A percentile compares a stretch with the other conserved stretches of the same genome.
phyloP scores from a whole-genome alignment of 1,140 invertebrate genomes.

The Carcinoscorpius rotundicauda region DNA sequence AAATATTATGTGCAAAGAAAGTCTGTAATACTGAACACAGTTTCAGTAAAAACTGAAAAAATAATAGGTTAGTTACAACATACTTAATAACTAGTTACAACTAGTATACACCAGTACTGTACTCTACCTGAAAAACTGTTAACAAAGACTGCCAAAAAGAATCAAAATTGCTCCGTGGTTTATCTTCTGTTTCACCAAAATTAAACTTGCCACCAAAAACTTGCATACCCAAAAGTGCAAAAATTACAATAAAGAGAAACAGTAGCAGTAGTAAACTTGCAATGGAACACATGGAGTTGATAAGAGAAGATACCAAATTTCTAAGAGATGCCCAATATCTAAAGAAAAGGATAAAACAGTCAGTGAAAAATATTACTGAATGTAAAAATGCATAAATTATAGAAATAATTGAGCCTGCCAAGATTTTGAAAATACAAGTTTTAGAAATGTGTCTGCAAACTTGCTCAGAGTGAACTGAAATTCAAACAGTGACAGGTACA shows the following conservation, averaged over 20 bases:
- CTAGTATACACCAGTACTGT: background rate
- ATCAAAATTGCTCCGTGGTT: conserved; percentile 48
- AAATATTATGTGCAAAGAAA: no score
- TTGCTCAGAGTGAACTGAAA: no score
- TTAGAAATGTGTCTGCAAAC: no score
- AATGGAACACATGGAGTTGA: conserved; percentile 98
- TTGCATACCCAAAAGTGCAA: conserved; percentile 85
- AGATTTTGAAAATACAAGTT: no score
- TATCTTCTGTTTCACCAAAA: conserved; percentile 28
- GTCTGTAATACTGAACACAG: no score
- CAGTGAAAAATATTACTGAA: no score
- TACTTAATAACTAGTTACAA: no score
- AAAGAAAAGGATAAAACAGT: conserved; percentile 5
- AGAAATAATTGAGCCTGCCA: no score
- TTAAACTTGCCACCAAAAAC: conserved; percentile 47
- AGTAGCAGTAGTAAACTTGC: conserved; percentile 88
- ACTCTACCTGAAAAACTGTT: conserved; percentile 47
- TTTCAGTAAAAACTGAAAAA: no score
- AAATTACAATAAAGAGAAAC: conserved; percentile 99
- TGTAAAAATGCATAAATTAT: no score
- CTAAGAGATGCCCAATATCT: conserved; percentile 97
- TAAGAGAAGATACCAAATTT: conserved; percentile 90
- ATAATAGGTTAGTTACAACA: no score
- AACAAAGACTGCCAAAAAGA: conserved; percentile 47
- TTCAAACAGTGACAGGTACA: no score